Evolutionary conservation across 2,113 vertebrate species (phyloP).

Genomic region (Micronycteris hirsuta): DNA sequence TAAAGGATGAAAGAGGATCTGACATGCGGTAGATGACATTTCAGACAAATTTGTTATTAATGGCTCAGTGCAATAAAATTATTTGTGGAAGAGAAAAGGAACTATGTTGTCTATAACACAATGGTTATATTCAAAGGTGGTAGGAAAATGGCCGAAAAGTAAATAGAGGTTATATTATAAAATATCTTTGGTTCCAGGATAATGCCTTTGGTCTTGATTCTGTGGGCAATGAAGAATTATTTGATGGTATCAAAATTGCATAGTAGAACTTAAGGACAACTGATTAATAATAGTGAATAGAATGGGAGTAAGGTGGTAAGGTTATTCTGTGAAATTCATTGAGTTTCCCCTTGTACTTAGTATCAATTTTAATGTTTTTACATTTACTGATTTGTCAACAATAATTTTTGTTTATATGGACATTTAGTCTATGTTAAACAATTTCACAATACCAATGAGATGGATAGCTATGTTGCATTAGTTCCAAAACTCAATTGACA

Average conservation of each 20-base stretch:
- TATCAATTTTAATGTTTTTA: background rate
- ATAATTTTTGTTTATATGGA: background rate
- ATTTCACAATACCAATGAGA: background rate
- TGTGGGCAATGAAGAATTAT: background rate
- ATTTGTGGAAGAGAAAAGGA: background rate
- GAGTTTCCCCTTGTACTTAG: background rate
- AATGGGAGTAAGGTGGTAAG: background rate
- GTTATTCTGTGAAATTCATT: background rate
- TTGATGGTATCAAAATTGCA: background rate
- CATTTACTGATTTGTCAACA: background rate
- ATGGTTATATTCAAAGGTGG: background rate
- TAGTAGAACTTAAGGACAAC: background rate
- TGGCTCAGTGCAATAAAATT: background rate
- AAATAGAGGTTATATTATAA: background rate
- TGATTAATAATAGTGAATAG: background rate
- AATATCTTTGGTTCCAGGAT: background rate
- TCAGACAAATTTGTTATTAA: background rate
- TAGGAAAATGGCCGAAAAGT: conserved; percentile 11
- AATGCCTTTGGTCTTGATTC: background rate
- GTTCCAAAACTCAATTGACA: background rate
- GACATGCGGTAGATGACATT: background rate
- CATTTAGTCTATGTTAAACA: background rate
- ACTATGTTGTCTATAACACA: background rate
- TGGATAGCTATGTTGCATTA: background rate
- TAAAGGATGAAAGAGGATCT: background rate